Conservation (phyloP, 2,113 vertebrate genomes). For the Aplodontia rufa region DNA sequence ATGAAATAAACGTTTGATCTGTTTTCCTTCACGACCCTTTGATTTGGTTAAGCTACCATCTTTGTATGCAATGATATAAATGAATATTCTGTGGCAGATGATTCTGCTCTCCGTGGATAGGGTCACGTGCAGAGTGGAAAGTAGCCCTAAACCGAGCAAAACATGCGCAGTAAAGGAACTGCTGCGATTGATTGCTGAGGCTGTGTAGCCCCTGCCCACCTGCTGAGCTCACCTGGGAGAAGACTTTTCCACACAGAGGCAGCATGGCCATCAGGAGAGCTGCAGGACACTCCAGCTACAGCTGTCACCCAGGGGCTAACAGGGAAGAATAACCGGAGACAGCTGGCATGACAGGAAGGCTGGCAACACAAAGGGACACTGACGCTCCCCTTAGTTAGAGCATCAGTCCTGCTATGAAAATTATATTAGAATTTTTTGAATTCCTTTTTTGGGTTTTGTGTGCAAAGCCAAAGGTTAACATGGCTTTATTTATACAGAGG, state of each 20-base stretch:
- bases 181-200: neutral
- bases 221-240: neutral
- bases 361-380: neutral
- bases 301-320: neutral
- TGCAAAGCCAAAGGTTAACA: neutral
- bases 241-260: neutral
- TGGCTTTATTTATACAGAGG: neutral
- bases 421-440: neutral
- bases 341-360: neutral
- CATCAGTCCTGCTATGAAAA: neutral
- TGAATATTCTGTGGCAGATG: neutral
- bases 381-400: neutral
- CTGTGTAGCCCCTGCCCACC: neutral
- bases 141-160: neutral
- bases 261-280: neutral
- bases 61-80: neutral
- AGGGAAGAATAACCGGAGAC: neutral
- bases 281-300: neutral
- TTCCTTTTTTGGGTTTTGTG: neutral
- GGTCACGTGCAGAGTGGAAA: no score
- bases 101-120: neutral
- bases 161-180: neutral
- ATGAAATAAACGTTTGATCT: conserved; percentile 13
- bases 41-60: neutral
- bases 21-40: neutral